Conservation (phyloP, 2,797 vertebrate genomes). For the Sarcophilus harrisii region DNA sequence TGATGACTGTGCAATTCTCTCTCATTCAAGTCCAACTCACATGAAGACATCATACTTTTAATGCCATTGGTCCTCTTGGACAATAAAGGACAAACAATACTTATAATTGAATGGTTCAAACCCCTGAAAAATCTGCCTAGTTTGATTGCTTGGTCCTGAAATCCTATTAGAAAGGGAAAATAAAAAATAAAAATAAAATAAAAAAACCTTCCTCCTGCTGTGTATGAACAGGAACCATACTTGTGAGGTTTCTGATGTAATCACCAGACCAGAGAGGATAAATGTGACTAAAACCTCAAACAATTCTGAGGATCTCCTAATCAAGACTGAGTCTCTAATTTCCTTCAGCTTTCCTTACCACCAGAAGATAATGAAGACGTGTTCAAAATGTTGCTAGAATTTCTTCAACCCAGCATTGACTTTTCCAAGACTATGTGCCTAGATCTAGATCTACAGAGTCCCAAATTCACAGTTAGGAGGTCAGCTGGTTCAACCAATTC, state of each 20-base stretch:
- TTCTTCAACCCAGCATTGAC: neutral
- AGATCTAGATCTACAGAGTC: neutral
- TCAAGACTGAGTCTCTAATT: neutral
- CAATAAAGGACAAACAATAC: no score
- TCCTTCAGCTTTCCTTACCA: neutral
- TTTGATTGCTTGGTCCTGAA: neutral
- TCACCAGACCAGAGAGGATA: neutral
- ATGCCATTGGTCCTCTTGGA: no score
- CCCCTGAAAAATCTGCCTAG: neutral
- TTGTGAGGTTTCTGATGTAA: neutral
- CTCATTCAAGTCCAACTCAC: no score
- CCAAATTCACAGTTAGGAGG: neutral
- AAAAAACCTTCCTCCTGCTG: neutral
- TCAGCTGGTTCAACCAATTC: neutral
- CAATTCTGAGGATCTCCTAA: neutral
- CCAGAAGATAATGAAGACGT: neutral
- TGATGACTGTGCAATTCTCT: no score
- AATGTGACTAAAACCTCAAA: neutral
- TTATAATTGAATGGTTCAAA: neutral
- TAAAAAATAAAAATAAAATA: neutral
- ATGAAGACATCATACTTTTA: no score
- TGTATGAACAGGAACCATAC: neutral
- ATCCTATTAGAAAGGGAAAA: neutral
- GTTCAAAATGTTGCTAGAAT: neutral
- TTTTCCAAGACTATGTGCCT: neutral